A percentile compares a stretch with the other conserved stretches of the same genome.
phyloP scores from a whole-genome alignment of 1,140 invertebrate species.

The Drosophila subpulchrella region DNA sequence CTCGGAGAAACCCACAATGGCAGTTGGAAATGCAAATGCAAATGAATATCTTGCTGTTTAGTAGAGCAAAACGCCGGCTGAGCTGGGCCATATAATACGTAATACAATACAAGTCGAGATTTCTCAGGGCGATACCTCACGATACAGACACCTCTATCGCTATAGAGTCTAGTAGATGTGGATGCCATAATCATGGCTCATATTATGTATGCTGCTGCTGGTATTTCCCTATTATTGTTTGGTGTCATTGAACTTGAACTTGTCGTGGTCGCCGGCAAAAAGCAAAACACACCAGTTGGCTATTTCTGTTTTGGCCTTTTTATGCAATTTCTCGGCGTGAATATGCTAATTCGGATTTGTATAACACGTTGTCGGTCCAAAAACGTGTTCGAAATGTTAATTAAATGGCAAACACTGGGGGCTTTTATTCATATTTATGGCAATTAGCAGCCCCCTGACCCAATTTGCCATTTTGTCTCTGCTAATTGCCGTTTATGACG shows the following conservation, averaged over 20 bases:
- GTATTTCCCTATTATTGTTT: constrained; percentile 69
- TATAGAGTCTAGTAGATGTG: constrained; percentile 6
- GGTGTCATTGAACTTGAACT: constrained; percentile 82
- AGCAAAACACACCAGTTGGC: constrained; percentile 2
- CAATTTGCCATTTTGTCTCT: constrained; percentile 43
- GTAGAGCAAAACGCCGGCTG: constrained; percentile 70
- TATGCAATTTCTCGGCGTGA: constrained; percentile 76
- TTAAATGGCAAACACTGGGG: constrained; percentile 64
- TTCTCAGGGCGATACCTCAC: constrained; percentile 59
- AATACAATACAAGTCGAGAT: constrained; percentile 67
- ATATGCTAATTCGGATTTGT: constrained; percentile 76
- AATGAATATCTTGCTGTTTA: constrained; percentile 70
- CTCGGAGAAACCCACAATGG: constrained; percentile 8
- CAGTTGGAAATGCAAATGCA: constrained; percentile 69
- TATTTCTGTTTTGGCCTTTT: constrained; percentile 58
- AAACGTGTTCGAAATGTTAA: constrained; percentile 80
- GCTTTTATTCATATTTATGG: constrained; percentile 69
- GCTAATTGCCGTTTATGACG: constrained; percentile 47
- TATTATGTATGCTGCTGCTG: constrained; percentile 47
- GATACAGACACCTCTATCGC: constrained; percentile 27
- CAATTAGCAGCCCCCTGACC: constrained; percentile 71
- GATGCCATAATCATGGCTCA: constrained; percentile 51
- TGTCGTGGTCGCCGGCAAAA: constrained; percentile 45
- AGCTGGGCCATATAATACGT: constrained; percentile 32
- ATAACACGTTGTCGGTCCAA: constrained; percentile 69